Conservation (phyloP, 1,140 invertebrate genomes). For the Zaprionus nigranus region DNA sequence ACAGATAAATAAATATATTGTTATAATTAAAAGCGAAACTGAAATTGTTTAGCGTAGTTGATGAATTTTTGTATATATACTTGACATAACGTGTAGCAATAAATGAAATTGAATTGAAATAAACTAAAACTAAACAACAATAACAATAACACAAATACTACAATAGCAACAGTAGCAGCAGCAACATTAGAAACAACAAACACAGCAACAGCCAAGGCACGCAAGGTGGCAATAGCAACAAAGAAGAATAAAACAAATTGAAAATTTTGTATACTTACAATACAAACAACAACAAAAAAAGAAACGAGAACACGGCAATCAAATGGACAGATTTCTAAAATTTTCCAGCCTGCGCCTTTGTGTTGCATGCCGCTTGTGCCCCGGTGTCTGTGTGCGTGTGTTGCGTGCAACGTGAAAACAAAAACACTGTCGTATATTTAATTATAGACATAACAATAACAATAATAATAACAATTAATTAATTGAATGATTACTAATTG, state of each 20-base stretch:
- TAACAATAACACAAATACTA: conserved; percentile 28
- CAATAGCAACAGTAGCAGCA: conserved; percentile 12
- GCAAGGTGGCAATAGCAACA: conserved; percentile 43
- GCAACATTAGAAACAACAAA: conserved; percentile 17
- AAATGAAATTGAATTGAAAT: conserved; percentile 69
- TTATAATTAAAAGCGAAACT: conserved; percentile 70
- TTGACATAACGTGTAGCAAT: conserved; percentile 78
- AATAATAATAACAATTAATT: conserved; percentile 29
- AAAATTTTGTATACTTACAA: conserved; percentile 61
- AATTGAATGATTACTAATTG: conserved; percentile 44
- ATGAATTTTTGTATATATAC: conserved; percentile 80
- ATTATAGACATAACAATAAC: conserved; percentile 58
- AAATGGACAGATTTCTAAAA: conserved; percentile 78
- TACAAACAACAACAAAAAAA: conserved; percentile 10
- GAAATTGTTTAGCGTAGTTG: conserved; percentile 82
- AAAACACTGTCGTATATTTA: conserved; percentile 62
- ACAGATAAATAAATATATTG: conserved; percentile 71
- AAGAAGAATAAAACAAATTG: conserved; percentile 40
- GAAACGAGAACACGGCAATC: conserved; percentile 57
- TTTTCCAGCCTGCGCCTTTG: conserved; percentile 68
- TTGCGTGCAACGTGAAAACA: conserved; percentile 36
- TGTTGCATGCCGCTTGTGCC: conserved; percentile 7
- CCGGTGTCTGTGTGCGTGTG: conserved; percentile 41
- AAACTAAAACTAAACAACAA: conserved; percentile 47
- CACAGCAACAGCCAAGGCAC: conserved; percentile 35